Percentiles rank a stretch among this genome's conserved stretches.
These are phyloP conservation scores for Drosophila formosana DNA, from an alignment of 2,888 invertebrate genomes.

Conservation along the genomic window DNA sequence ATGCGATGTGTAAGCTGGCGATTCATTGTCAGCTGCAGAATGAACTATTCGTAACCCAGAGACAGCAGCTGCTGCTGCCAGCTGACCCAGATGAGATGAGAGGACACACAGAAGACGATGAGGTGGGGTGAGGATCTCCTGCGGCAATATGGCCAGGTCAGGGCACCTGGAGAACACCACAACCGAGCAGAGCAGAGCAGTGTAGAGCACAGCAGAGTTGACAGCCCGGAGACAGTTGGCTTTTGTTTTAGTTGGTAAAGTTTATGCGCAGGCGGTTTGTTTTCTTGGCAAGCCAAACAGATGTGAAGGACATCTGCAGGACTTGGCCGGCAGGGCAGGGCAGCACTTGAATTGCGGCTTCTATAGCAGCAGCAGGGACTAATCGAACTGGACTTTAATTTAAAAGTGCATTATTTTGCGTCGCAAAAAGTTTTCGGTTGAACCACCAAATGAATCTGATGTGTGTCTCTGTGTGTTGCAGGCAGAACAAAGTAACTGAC, in stretches of 20 bases:
- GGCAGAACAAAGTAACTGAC: conserved; percentile 35
- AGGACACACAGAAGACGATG: background rate
- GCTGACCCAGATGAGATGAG: conserved; percentile 13
- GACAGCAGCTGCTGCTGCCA: conserved; percentile 29
- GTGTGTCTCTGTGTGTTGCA: conserved; percentile 1
- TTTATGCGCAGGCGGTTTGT: conserved; percentile 27
- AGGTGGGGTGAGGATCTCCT: conserved; percentile 2
- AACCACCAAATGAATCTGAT: conserved; percentile 12
- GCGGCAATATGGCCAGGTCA: background rate
- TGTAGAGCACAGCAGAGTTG: conserved; percentile 31
- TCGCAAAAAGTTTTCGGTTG: conserved; percentile 27
- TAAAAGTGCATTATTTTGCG: conserved; percentile 53
- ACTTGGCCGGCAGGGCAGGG: conserved; percentile 7
- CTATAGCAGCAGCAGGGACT: conserved; percentile 32
- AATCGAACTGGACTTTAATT: conserved; percentile 56
- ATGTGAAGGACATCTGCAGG: conserved; percentile 8
- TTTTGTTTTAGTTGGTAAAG: conserved; percentile 53
- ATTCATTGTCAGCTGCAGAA: conserved; percentile 19
- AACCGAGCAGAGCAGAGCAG: conserved; percentile 19
- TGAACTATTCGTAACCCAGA: conserved; percentile 21
- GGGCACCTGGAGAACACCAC: conserved; percentile 5
- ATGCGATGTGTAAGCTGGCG: background rate
- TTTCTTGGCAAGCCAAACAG: conserved; percentile 19
- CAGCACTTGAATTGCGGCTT: conserved; percentile 9
- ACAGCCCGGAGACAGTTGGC: conserved; percentile 41